Evolutionary conservation across 2,888 invertebrate genomes (phyloP), one percentile per base, ranked within the genome.

Genomic region (Idaea aversata): DNA sequence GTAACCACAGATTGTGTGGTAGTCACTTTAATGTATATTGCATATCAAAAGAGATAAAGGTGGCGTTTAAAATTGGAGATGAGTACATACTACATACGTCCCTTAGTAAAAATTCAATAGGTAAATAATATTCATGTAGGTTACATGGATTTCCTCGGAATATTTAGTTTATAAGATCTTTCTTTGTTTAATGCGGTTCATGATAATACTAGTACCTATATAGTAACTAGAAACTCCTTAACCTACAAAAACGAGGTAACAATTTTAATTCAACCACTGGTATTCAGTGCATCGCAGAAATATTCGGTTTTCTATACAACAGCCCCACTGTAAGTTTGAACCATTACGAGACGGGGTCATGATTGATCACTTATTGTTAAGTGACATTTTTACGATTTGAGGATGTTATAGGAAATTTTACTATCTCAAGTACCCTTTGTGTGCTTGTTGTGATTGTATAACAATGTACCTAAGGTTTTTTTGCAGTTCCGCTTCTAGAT

Each of bases 281-380:
- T 25, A 25, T 25, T 25, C 25, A 25, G 25, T 25, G 25, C 25
- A 25, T 3, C 3, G 25, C 25, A 25, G 25, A 25, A 25, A 47
- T 4, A 47, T 47, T 47, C 47, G 47, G 25, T 87, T 82, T 80
- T 85, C 47, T 47, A 47, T 47, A 13, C 47, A 47, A 47, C 13
- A 7, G 47, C 47, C 13, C 47, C 47, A 10, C 4, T 13, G 47
- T 47, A 47, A 47, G 47, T 47, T 47, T 47, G 47, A 47, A 47
- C 47, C 47, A 47, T 13, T 47, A 47, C 47, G 13, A 5, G 38
- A 13, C 47, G 47, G 85, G 79, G 73, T 81, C 82, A 87, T 92
- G 92, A 93, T 92, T 88, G 91, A 92, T 92, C 78, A 86, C 85
- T 85, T 84, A 86, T 86, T 88, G 88, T 88, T 79, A 80, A 78